Base-by-base conservation (phyloP, 2,888 invertebrate genomes). In the Horisme vitalbata region DNA sequence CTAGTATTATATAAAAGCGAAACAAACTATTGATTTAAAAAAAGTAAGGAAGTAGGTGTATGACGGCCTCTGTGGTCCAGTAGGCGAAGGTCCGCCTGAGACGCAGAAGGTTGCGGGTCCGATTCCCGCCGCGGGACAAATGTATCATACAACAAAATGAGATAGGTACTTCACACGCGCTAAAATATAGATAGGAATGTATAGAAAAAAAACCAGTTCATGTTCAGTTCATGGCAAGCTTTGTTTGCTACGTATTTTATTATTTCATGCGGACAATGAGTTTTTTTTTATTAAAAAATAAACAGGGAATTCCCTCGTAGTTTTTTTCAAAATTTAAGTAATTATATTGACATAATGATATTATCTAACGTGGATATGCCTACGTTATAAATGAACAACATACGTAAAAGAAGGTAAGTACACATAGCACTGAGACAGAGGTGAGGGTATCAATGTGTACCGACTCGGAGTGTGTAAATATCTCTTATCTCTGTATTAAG, bases 401-500 rank as follows among this genome's bases (percentile, higher is more conserved):
- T 75, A 82, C 80, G 81, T 83, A 76, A 1, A 18, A 18, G n/a
- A n/a, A n/a, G n/a, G n/a, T n/a, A n/a, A 80, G 80, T 79, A 83
- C 83, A 83, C 83, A 82, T 73, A 77, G 68, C 71, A 84, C 80
- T 79, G 79, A 84, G 85, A 83, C 84, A 81, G 75, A 83, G 83
- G 69, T 75, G 80, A 80, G 79, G 74, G 80, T 79, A 77, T 81
- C 69, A 66, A 60, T 85, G 86, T 85, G 71, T 83, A 73, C 68
- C 51, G 34, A 63, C 78, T 72, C 73, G 61, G 78, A 79, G 79
- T 79, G 79, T 80, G 88, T 86, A 88, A 88, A 88, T 82, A 87
- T 75, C 56, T 74, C 80, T 88, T 88, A 89, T 88, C 89, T 81
- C 52, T 72, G 79, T 81, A 87, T 88, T 87, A 86, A 79, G 82